Percentiles rank a stretch among this genome's conserved stretches.
These are phyloP conservation scores for Theocolax elegans DNA, from an alignment of 1,140 invertebrate species.

Conservation along the genomic window DNA sequence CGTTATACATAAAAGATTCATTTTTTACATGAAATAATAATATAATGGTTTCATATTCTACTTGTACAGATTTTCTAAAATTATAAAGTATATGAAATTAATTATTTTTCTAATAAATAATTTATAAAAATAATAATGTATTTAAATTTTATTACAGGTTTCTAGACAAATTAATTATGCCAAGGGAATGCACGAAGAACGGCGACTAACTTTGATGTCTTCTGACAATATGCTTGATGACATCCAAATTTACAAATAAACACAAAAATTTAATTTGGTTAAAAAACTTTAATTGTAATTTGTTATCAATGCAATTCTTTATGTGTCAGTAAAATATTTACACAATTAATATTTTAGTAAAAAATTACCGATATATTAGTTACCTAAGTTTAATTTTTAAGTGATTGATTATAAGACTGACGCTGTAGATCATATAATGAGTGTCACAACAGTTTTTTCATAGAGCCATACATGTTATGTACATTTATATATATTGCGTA, in stretches of 20 bases:
- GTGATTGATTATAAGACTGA: slow-evolving; percentile 35
- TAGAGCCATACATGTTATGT: slow-evolving; percentile 35
- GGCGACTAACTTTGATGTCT: slow-evolving; percentile 63
- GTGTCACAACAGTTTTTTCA: slow-evolving; percentile 24
- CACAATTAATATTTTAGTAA: neutral
- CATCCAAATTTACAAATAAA: slow-evolving; percentile 63
- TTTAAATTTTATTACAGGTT: slow-evolving; percentile 61
- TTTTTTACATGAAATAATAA: neutral
- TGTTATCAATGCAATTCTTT: neutral
- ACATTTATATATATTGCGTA: slow-evolving; percentile 8
- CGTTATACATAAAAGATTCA: slow-evolving; percentile 53
- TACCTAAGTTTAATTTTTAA: slow-evolving; percentile 28
- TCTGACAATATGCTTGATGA: slow-evolving; percentile 66
- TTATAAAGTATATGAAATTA: slow-evolving; percentile 6
- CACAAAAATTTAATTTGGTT: slow-evolving; percentile 34
- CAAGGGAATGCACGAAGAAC: slow-evolving; percentile 86
- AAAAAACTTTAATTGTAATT: slow-evolving; percentile 8
- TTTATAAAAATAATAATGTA: neutral
- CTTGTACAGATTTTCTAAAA: neutral
- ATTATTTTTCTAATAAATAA: neutral
- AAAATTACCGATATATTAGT: neutral
- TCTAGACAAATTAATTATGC: slow-evolving; percentile 86
- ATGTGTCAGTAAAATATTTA: slow-evolving; percentile 8
- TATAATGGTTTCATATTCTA: too few species aligned
- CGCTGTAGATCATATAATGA: slow-evolving; percentile 25